Evolutionary conservation across 1,140 invertebrate genomes (phyloP), one percentile per base, ranked within the genome.

Genomic region (Listronotus oregonensis): DNA sequence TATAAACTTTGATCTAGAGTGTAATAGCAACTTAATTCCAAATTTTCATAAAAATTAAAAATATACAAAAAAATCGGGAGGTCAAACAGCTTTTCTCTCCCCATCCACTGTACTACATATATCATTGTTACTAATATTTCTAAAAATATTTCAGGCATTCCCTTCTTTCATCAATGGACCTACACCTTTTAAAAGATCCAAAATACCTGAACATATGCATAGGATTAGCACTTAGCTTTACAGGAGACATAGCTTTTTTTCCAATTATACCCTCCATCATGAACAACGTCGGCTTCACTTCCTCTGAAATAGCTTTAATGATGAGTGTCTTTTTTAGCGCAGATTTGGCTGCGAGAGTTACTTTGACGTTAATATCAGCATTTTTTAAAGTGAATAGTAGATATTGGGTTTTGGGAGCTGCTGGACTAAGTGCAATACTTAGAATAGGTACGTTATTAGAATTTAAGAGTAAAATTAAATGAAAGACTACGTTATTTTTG

Each of bases 231-330:
- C 57, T 75, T 17, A 52, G 51, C 18, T 68, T 75, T 27, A 75
- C 70, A 10, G 68, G 69, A 7, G 74, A 77, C 66, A 56, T 75
- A 9, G 68, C 68, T 3, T 77, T 77, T 55, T 47, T 75, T n/a
- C 68, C 73, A 0, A 64, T 77, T 12, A 65, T 75, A 39, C 73
- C 71, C 11, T 59, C 74, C 43, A 47, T 77, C 3, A 50, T 75
- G 15, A 58, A 52, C 18, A 67, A 66, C 58, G 58, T 66, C 0
- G 71, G 67, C n/a, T 75, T 71, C 51, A 68, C 43, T 34, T 15
- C 61, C 14, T 42, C 58, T 14, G 52, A 72, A 17, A 68, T 71
- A 18, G 68, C 75, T 17, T 37, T 69, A 34, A 64, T 75, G 17
- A 66, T 75, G 57, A 70, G 67, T 11, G 59, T 73, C 15, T 71